Evolutionary conservation across 2,797 vertebrate genomes (phyloP), one percentile per base, ranked within the genome.

Genomic region (Intellagama lesueurii): DNA sequence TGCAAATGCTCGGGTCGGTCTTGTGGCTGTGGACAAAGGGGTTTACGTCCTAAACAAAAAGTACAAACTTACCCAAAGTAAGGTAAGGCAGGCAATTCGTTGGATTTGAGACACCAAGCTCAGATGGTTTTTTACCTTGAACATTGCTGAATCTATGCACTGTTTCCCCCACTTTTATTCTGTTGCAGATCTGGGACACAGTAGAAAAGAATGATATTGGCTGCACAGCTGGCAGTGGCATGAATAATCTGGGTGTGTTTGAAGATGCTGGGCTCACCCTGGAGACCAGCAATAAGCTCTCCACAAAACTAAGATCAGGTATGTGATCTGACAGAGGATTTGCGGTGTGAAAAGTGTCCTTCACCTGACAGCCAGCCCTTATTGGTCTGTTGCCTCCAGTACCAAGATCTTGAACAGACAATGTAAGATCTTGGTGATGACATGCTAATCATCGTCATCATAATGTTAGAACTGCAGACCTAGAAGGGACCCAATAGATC

Each of bases 21-120:
- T 99, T 86, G 97, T 99, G 86, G 98, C 97, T 0, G 98, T 98
- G 91, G 98, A 99, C 93, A 98, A 98, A 93, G 98, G 96, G 0
- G 97, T 98, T 92, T 98, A 96, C 0, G 96, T 98, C 49, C 95
- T 98, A 75, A 99, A 96, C 95, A 98, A 97, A 92, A 97, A 98
- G 94, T 96, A 98, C 92, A 97, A 94, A 9, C 87, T 99, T 87
- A 98, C 97, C 0, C 98, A 98, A 94, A 91, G 88, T 32, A 98
- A 97, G 97, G 98, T 96, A 49, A 26, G 91, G 14, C 1, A 1
- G 11, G 24, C 0, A 0, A 19, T 68, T 69, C n/a, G 16, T 76
- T 52, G 28, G 32, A 2, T 14, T 30, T 22, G n/a, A 16, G 11
- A 11, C 22, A 6, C 4, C 11, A 22, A 24, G 2, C 7, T 35